phyloP scores from a whole-genome alignment of 2,797 vertebrate genomes.

The Alauda arvensis region DNA sequence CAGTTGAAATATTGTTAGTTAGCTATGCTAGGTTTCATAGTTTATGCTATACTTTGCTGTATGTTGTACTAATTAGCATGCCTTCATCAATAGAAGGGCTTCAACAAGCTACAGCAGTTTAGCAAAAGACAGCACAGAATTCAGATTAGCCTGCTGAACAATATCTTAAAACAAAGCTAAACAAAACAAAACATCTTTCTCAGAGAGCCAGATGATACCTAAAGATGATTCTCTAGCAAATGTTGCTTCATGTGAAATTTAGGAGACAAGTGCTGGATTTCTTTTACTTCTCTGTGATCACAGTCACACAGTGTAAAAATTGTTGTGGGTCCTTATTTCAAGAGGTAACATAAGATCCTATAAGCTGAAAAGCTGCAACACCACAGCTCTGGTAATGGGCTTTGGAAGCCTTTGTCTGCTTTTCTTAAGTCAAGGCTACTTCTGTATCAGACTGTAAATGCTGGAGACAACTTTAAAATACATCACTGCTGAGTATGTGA shows the following conservation, averaged over 20 bases:
- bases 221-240: background rate
- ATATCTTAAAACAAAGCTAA: background rate
- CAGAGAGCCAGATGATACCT: background rate
- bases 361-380: constrained; percentile 50
- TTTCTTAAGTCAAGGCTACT: background rate
- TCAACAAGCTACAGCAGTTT: background rate
- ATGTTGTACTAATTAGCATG: background rate
- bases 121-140: background rate
- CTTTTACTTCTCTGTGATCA: constrained; percentile 5
- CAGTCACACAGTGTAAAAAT: background rate
- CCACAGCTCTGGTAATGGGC: background rate
- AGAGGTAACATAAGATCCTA: constrained; percentile 20
- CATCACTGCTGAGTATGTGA: constrained; percentile 29
- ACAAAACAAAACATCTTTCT: background rate
- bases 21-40: background rate
- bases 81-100: background rate
- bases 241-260: background rate
- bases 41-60: background rate
- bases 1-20: background rate
- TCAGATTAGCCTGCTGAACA: background rate
- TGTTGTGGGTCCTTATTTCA: constrained; percentile 3
- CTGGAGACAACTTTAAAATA: constrained; percentile 11
- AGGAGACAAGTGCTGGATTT: background rate
- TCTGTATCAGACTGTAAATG: background rate
- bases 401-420: constrained; percentile 21